These are phyloP conservation scores for Microctonus aethiopoides DNA, from an alignment of 2,888 invertebrate species.

Conservation along the genomic window DNA sequence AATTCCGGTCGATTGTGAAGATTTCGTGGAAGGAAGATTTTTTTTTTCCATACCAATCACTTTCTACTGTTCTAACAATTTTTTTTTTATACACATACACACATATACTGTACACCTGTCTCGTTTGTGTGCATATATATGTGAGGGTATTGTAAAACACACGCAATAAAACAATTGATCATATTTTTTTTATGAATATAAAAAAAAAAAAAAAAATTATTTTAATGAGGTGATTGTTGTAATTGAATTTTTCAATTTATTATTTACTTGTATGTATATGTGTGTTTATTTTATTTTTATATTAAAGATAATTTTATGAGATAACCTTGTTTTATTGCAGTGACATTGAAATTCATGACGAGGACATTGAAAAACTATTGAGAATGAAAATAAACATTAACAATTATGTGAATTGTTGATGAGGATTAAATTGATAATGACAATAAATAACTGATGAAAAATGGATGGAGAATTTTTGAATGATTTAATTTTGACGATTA, in stretches of 20 bases:
- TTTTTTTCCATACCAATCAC: not conserved
- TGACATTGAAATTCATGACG: not conserved
- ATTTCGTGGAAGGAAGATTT: too few relatives aligned
- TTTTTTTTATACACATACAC: too few relatives aligned
- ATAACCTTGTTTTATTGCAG: not conserved
- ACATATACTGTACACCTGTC: constrained; percentile 25
- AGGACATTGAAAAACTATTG: not conserved
- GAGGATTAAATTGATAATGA: not conserved
- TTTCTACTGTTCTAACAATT: not conserved
- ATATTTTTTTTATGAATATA: not conserved
- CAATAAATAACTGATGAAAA: not conserved
- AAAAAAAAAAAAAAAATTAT: not conserved
- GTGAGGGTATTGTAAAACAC: too few relatives aligned
- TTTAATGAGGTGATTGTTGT: not conserved
- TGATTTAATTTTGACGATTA: not conserved
- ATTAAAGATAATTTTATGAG: not conserved
- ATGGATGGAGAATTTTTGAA: not conserved
- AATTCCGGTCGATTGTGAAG: constrained; percentile 18
- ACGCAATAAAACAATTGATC: too few relatives aligned
- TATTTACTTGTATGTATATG: not conserved
- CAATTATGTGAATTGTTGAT: not conserved
- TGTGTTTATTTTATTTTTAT: not conserved
- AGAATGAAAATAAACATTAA: too few relatives aligned
- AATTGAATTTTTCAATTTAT: not conserved
- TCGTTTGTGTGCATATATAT: not conserved